Conservation (phyloP, 2,797 vertebrate species). For the Agapornis canus region DNA sequence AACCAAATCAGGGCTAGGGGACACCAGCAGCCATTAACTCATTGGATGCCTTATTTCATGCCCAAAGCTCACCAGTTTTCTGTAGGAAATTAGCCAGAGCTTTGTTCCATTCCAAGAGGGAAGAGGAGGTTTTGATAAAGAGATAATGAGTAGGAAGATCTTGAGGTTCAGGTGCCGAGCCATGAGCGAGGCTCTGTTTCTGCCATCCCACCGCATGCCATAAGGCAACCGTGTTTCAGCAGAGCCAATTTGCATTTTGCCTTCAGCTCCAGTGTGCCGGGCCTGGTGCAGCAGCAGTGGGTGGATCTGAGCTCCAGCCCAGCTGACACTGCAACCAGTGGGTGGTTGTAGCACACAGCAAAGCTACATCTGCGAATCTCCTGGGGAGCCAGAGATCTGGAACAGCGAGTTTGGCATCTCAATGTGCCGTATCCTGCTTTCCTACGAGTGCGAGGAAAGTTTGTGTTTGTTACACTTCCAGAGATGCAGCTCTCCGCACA, state of each 20-base stretch:
- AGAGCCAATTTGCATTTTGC: background rate
- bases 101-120: background rate
- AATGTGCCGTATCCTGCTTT: background rate
- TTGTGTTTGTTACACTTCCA: background rate
- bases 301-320: slow-evolving; percentile 47
- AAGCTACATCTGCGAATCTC: slow-evolving; percentile 8
- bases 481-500: background rate
- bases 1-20: background rate
- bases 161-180: background rate
- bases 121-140: background rate
- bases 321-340: slow-evolving; percentile 45
- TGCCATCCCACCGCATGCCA: background rate
- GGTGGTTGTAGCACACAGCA: slow-evolving; percentile 40
- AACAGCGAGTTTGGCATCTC: background rate
- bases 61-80: background rate
- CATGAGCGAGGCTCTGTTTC: background rate
- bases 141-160: background rate
- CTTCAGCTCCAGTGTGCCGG: background rate
- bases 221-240: background rate
- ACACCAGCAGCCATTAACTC: background rate
- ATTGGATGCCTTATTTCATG: background rate
- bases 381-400: background rate
- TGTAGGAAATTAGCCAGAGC: background rate
- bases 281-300: background rate
- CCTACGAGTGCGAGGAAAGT: background rate